Evolutionary conservation across 2,888 invertebrate species (phyloP).

Genomic region (Tetramorium bicarinatum): DNA sequence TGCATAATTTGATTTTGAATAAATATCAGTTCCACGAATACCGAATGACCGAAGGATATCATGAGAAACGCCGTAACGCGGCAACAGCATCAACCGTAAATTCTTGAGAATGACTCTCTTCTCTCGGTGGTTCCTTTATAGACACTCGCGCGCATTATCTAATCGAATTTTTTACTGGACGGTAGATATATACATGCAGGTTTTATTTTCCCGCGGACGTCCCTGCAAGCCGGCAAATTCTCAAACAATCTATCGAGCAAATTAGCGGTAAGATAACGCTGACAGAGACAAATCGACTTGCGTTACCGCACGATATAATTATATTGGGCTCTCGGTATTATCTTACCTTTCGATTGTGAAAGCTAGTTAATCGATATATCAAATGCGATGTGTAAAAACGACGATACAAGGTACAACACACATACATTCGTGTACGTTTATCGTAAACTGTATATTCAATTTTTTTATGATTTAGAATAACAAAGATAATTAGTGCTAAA

Average conservation of each 20-base stretch:
- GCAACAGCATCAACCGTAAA: constrained; percentile 68
- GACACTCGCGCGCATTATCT: constrained; percentile 53
- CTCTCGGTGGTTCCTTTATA: constrained; percentile 27
- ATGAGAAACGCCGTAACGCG: neutral
- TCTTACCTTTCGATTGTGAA: constrained; percentile 23
- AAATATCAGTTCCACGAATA: constrained; percentile 49
- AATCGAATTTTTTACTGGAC: constrained; percentile 60
- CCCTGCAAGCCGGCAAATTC: constrained; percentile 33
- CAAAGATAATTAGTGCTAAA: neutral
- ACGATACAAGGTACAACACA: neutral
- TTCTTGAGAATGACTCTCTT: constrained; percentile 52
- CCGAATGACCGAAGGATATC: constrained; percentile 24
- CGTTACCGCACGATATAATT: constrained; percentile 81
- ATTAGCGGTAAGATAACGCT: constrained; percentile 84
- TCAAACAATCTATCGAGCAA: constrained; percentile 80
- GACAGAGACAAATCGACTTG: constrained; percentile 84
- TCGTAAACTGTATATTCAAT: neutral
- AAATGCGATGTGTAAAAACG: neutral
- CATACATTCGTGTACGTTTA: too few species aligned
- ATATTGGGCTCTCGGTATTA: constrained; percentile 62
- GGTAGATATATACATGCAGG: constrained; percentile 37
- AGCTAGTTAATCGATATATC: constrained; percentile 13
- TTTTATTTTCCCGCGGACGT: constrained; percentile 51
- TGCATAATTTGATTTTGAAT: constrained; percentile 63
- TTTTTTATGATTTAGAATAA: neutral